Conservation (phyloP, 2,888 invertebrate genomes). For the Cheilosia vernalis region DNA sequence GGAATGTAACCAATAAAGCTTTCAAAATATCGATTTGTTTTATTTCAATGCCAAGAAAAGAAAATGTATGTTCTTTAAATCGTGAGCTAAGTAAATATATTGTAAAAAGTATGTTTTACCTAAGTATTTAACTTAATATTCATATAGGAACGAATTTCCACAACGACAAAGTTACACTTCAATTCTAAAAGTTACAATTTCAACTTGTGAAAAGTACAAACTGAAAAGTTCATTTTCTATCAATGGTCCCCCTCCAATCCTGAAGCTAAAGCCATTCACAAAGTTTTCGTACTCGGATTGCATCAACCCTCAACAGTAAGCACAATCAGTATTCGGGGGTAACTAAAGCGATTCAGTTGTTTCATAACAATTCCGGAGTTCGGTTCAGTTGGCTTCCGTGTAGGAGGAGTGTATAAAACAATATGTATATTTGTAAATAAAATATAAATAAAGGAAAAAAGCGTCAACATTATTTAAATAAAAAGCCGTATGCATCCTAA, state of each 20-base stretch:
- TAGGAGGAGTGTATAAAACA: background rate
- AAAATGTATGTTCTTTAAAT: too few species aligned
- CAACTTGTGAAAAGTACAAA: too few species aligned
- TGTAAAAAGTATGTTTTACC: too few species aligned
- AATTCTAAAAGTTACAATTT: too few species aligned
- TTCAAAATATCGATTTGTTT: too few species aligned
- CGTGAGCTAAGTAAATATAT: too few species aligned
- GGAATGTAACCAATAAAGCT: too few species aligned
- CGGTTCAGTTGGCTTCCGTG: background rate
- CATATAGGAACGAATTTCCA: too few species aligned
- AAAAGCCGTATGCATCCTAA: background rate
- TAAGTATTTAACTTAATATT: too few species aligned
- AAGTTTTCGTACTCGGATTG: constrained; percentile 41
- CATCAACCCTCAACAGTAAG: constrained; percentile 32
- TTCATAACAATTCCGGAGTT: constrained; percentile 35
- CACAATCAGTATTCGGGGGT: constrained; percentile 56
- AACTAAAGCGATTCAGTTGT: constrained; percentile 54
- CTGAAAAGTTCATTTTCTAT: too few species aligned
- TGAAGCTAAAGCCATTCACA: constrained; percentile 48
- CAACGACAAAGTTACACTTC: too few species aligned
- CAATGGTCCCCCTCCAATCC: background rate
- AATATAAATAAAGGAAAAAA: background rate
- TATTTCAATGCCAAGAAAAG: too few species aligned
- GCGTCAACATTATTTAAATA: background rate
- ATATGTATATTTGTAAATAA: constrained; percentile 9